Evolutionary conservation across 2,113 vertebrate genomes (phyloP), one percentile per base, ranked within the genome.

Genomic region (Onychorhynchus coronatus): DNA sequence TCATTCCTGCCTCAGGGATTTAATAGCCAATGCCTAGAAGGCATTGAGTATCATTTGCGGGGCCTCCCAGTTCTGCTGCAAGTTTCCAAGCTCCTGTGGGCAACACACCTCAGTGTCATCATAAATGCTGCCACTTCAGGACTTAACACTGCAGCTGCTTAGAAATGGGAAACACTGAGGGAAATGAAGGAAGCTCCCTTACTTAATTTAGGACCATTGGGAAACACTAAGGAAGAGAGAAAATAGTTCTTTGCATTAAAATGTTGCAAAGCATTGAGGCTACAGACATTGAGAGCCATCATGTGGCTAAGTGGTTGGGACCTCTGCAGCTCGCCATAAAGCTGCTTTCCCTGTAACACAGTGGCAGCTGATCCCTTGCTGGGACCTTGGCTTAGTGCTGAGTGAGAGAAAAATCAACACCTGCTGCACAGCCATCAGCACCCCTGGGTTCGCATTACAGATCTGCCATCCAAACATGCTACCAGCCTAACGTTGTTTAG

Each of bases 201-300:
- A 63, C 77, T 91, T 93, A 76, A 93, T 77, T 92, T 82, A 91
- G 35, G 47, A 85, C 59, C 50, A 74, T 24, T 75, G 23, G 50
- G 55, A 37, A 72, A 58, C 44, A 70, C 84, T 27, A 49, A 62
- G 11, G 39, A 78, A 93, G 52, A 84, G 6, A 37, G 59, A 84
- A 71, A 83, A 72, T 5, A 62, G 46, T 35, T 79, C 16, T 50
- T 88, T 35, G 35, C 0, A 0, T 19, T 85, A 41, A 27, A 66
- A 73, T 83, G 91, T 86, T 78, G 50, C n/a, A 9, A 28, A 70
- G 33, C 31, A 41, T 10, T 27, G 22, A 24, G 41, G 35, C 49
- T 79, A 31, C 2, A 46, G 33, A 13, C 3, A 15, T 27, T 52
- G 28, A 70, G n/a, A 88, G 67, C 55, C 56, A 33, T 25, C 37